Percentiles rank a stretch among this genome's conserved stretches.
These are phyloP conservation scores for Aspidiotus rigidus DNA, from an alignment of 2,888 invertebrate genomes.

Conservation along the genomic window DNA sequence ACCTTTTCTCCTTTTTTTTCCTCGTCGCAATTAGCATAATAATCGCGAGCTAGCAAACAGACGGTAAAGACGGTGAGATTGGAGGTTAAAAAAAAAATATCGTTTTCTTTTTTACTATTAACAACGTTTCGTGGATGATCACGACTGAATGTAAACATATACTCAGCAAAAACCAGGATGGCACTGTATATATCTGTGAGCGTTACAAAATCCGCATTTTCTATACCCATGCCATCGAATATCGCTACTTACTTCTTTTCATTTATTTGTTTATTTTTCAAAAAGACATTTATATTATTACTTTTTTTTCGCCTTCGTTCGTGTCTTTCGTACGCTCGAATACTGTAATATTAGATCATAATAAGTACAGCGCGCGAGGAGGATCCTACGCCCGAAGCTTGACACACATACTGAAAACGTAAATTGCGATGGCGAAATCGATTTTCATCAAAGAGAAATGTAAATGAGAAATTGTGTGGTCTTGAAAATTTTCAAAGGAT, in stretches of 20 bases:
- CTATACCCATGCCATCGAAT: slow-evolving; percentile 17
- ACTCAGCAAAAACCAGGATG: too few species aligned
- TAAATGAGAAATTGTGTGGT: too few species aligned
- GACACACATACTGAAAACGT: neutral
- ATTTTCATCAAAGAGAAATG: neutral
- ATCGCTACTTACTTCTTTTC: slow-evolving; percentile 6
- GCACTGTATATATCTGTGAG: neutral
- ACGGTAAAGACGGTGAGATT: slow-evolving; percentile 21
- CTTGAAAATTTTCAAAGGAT: too few species aligned
- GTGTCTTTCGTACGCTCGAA: too few species aligned
- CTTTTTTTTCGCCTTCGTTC: neutral
- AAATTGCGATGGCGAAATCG: neutral
- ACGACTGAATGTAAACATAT: slow-evolving; percentile 28
- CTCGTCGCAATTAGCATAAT: slow-evolving; percentile 28
- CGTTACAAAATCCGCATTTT: slow-evolving; percentile 29
- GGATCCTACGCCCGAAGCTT: neutral
- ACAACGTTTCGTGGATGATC: slow-evolving; percentile 25
- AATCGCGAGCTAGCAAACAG: slow-evolving; percentile 16
- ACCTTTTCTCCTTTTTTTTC: slow-evolving; percentile 13
- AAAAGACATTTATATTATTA: slow-evolving; percentile 1
- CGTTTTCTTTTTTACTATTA: slow-evolving; percentile 23
- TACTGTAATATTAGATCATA: too few species aligned
- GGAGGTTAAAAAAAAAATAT: slow-evolving; percentile 24
- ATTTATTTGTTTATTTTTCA: slow-evolving; percentile 1
- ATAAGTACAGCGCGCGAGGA: too few species aligned